These are phyloP conservation scores for Heterohyrax brucei DNA, from an alignment of 2,797 vertebrate genomes.

Conservation along the genomic window DNA sequence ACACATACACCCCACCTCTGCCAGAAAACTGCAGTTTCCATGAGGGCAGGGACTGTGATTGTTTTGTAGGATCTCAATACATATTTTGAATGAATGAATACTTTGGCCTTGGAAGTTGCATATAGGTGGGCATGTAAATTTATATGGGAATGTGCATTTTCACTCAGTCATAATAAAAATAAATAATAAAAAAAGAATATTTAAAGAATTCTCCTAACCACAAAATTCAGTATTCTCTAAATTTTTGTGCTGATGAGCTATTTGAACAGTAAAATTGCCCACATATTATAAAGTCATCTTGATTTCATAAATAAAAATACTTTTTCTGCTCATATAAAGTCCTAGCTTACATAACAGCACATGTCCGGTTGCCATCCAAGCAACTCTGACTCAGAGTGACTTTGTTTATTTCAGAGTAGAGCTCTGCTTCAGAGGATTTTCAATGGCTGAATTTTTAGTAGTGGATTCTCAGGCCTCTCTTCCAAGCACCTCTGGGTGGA, in stretches of 20 bases:
- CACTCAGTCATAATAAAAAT: too few relatives aligned
- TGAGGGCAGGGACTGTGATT: not conserved
- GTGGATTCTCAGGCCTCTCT: not conserved
- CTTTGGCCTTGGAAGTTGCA: not conserved
- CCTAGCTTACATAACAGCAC: not conserved
- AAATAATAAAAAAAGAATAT: not conserved
- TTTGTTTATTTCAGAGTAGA: not conserved
- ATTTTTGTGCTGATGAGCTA: not conserved
- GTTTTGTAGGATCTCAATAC: not conserved
- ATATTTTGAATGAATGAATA: not conserved
- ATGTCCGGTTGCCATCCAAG: not conserved
- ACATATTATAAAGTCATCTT: not conserved
- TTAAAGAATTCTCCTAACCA: not conserved
- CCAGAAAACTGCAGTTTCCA: not conserved
- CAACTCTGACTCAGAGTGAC: not conserved
- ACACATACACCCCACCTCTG: too few relatives aligned
- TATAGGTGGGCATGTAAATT: too few relatives aligned
- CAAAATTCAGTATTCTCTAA: not conserved
- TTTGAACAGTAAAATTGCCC: not conserved
- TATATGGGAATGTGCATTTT: too few relatives aligned
- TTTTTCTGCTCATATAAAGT: not conserved
- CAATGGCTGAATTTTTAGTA: not conserved
- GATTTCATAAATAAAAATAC: not conserved
- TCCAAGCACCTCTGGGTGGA: not conserved
- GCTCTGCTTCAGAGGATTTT: not conserved